Conservation (phyloP, 2,888 invertebrate species). For the Acronicta alni region DNA sequence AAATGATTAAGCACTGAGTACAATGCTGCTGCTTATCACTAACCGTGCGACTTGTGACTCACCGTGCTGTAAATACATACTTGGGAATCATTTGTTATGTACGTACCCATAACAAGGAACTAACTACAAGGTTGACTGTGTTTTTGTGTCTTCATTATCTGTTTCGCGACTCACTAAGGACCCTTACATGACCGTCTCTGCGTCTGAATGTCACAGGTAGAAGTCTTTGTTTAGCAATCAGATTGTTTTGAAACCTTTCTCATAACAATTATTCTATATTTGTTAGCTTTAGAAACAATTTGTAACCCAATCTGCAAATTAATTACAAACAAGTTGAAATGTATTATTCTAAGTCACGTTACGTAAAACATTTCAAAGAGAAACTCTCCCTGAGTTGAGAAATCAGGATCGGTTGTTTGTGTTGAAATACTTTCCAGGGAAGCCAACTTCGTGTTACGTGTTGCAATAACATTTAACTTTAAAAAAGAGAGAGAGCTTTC, state of each 20-base stretch:
- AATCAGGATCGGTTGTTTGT: slow-evolving; percentile 28
- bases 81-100: slow-evolving; percentile 53
- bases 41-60: slow-evolving; percentile 59
- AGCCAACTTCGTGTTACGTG: slow-evolving; percentile 20
- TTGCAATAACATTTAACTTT: background rate
- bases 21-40: slow-evolving; percentile 68
- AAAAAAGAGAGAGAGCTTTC: background rate
- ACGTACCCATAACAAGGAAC: slow-evolving; percentile 55
- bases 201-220: slow-evolving; percentile 27
- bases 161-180: slow-evolving; percentile 39
- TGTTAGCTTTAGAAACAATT: slow-evolving; percentile 22
- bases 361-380: slow-evolving; percentile 38
- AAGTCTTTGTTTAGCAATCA: slow-evolving; percentile 16
- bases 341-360: slow-evolving; percentile 32
- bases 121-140: slow-evolving; percentile 47
- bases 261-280: background rate
- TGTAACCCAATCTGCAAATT: slow-evolving; percentile 26
- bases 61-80: slow-evolving; percentile 52
- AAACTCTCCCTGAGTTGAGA: slow-evolving; percentile 40
- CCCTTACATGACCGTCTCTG: slow-evolving; percentile 18
- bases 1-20: slow-evolving; percentile 63
- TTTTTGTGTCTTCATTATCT: slow-evolving; percentile 50
- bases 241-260: slow-evolving; percentile 2
- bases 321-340: slow-evolving; percentile 27
- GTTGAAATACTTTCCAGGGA: slow-evolving; percentile 36